These are phyloP conservation scores for Spisula solida DNA, from an alignment of 2,888 invertebrate genomes.

Conservation along the genomic window DNA sequence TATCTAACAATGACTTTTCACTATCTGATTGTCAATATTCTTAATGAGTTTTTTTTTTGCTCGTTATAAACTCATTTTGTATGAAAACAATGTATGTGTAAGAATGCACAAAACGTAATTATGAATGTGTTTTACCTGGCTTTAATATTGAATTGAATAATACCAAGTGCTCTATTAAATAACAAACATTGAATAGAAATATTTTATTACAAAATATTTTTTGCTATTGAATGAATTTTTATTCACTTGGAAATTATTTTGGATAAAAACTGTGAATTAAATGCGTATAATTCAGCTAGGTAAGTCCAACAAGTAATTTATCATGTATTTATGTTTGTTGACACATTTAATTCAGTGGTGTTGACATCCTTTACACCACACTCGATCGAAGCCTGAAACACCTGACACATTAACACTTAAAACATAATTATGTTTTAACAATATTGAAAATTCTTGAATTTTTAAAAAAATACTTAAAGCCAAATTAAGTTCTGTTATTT, in stretches of 20 bases:
- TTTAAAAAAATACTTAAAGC: no score
- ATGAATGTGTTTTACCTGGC: no score
- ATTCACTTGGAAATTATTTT: background rate
- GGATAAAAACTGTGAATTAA: background rate
- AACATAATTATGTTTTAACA: no score
- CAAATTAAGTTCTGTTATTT: no score
- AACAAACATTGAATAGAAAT: background rate
- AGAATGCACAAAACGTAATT: no score
- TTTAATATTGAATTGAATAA: no score
- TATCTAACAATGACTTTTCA: slow-evolving; percentile 17
- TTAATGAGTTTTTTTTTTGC: slow-evolving; percentile 10
- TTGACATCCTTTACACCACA: background rate
- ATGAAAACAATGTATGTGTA: background rate
- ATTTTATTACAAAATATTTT: background rate
- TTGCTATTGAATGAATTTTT: slow-evolving; percentile 1
- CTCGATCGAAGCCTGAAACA: background rate
- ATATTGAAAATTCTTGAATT: background rate
- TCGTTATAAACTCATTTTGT: slow-evolving; percentile 17
- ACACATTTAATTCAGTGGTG: background rate
- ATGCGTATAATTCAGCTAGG: background rate
- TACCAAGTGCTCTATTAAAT: no score
- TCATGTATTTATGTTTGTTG: background rate
- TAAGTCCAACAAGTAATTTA: background rate
- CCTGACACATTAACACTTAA: background rate
- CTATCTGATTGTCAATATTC: slow-evolving; percentile 19